Evolutionary conservation across 1,140 invertebrate species (phyloP).

Genomic region (Hyphantria cunea): DNA sequence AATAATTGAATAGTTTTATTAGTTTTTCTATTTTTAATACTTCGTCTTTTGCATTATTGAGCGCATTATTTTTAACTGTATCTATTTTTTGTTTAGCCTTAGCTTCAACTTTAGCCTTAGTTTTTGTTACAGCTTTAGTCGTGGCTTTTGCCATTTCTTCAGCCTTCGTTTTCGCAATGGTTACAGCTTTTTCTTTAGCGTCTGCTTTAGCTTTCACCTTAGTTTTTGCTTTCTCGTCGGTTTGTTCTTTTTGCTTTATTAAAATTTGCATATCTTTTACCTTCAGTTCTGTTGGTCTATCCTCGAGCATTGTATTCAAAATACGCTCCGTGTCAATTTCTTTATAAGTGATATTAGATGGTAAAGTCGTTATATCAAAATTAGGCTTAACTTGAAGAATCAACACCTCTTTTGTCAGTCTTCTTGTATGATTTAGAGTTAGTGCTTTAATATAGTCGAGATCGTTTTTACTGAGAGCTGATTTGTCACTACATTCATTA

Average conservation of each 20-base stretch:
- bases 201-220: too few relatives aligned
- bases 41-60: neutral
- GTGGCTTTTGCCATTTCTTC: neutral
- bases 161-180: neutral
- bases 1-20: slow-evolving; percentile 14
- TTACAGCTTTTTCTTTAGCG: neutral
- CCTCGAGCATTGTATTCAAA: too few relatives aligned
- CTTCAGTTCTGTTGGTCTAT: too few relatives aligned
- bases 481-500: slow-evolving; percentile 51
- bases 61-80: neutral
- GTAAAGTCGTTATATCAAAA: too few relatives aligned
- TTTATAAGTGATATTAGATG: too few relatives aligned
- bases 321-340: too few relatives aligned
- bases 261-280: too few relatives aligned
- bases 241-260: too few relatives aligned
- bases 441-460: slow-evolving; percentile 48
- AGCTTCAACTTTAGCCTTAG: too few relatives aligned
- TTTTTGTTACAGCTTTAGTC: neutral
- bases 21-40: too few relatives aligned
- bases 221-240: too few relatives aligned
- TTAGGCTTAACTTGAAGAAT: neutral
- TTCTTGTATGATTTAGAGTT: neutral
- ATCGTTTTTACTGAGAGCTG: slow-evolving; percentile 46
- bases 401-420: neutral
- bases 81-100: neutral